Conservation (phyloP, 2,113 vertebrate species). For the Sinocyclocheilus anshuiensis region DNA sequence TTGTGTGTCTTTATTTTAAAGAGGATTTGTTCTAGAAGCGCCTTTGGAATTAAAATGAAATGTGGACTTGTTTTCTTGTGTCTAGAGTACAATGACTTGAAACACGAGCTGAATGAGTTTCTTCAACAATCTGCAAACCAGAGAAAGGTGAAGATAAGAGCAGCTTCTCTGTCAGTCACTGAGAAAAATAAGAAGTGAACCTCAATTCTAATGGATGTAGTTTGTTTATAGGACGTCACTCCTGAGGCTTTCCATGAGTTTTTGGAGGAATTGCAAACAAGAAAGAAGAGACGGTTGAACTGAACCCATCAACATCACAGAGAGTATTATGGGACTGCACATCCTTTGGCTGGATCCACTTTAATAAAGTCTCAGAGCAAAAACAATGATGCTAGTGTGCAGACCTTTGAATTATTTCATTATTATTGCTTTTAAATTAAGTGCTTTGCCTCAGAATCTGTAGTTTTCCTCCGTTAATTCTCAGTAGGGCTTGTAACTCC, state of each 20-base stretch:
- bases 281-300: conserved; percentile 79
- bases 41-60: neutral
- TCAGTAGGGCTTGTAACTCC: no score
- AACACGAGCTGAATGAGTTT: conserved; percentile 85
- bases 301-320: neutral
- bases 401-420: neutral
- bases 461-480: no score
- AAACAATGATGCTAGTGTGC: neutral
- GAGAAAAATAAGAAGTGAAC: neutral
- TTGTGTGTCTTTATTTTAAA: neutral
- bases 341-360: no score
- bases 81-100: conserved; percentile 89
- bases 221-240: conserved; percentile 81
- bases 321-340: no score
- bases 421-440: neutral
- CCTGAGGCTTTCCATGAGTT: conserved; percentile 88
- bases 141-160: conserved; percentile 83
- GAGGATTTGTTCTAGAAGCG: neutral
- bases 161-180: neutral
- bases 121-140: conserved; percentile 87
- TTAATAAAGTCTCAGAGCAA: neutral
- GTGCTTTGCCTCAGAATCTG: no score
- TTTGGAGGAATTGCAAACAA: conserved; percentile 87
- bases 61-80: neutral
- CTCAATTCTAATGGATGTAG: neutral